These are phyloP conservation scores for Notechis scutatus DNA, from an alignment of 2,113 vertebrate genomes.

Conservation along the genomic window DNA sequence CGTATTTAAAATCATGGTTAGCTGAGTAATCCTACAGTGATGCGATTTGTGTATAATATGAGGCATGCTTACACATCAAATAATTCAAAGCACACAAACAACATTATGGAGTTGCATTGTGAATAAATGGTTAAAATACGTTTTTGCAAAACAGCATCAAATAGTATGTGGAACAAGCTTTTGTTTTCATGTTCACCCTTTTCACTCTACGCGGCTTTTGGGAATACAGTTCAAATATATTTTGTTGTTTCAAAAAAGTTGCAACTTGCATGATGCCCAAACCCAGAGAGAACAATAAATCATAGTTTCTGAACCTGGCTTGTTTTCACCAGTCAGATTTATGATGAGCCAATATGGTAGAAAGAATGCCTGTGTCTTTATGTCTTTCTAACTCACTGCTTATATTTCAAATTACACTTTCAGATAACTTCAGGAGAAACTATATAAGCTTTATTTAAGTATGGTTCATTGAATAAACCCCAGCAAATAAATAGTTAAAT, in stretches of 20 bases:
- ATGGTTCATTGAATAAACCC: background rate
- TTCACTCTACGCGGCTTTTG: background rate
- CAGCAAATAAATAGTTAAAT: background rate
- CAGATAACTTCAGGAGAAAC: background rate
- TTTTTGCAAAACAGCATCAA: background rate
- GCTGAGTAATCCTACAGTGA: background rate
- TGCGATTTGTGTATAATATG: background rate
- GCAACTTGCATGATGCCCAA: background rate
- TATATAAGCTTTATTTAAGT: background rate
- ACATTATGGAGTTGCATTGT: background rate
- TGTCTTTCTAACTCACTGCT: background rate
- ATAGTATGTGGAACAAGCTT: background rate
- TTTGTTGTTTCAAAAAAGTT: background rate
- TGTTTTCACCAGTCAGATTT: background rate
- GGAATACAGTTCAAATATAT: background rate
- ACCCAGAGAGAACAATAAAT: background rate
- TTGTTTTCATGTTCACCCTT: background rate
- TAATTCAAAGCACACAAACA: background rate
- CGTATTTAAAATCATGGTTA: background rate
- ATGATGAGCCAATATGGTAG: background rate
- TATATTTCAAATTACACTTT: background rate
- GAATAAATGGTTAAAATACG: background rate
- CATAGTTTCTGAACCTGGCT: background rate
- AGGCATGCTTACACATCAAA: background rate
- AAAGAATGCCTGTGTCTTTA: background rate